These are phyloP conservation scores for Clamator glandarius DNA, from an alignment of 2,797 vertebrate species.

Conservation along the genomic window DNA sequence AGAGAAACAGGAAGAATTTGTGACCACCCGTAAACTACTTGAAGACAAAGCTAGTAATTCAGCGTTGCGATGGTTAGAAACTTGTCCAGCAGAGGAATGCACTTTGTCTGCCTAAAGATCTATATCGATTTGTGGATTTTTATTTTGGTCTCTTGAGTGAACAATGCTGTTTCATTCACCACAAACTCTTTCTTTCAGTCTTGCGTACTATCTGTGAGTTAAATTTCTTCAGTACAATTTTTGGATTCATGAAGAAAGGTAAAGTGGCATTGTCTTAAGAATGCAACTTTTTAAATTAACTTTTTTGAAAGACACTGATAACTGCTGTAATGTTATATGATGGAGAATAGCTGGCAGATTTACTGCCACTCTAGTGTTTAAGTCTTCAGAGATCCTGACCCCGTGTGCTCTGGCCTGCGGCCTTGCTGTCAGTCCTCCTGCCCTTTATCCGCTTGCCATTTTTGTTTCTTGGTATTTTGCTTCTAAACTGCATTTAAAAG, in stretches of 20 bases:
- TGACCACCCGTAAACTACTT: neutral
- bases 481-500: neutral
- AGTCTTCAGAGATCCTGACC: neutral
- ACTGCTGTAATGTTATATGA: fast-evolving
- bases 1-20: neutral
- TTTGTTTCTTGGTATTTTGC: neutral
- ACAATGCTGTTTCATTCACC: neutral
- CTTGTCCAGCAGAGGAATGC: neutral
- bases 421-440: neutral
- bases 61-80: neutral
- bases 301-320: neutral
- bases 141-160: neutral
- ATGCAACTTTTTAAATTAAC: neutral
- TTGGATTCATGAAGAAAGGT: neutral
- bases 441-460: neutral
- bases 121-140: neutral
- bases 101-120: neutral
- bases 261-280: neutral
- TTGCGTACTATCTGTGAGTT: neutral
- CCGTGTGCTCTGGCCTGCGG: neutral
- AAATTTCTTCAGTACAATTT: neutral
- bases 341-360: neutral
- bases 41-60: neutral
- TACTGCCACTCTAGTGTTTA: neutral
- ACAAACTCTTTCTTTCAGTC: neutral